Evolutionary conservation across 2,797 vertebrate genomes (phyloP), one percentile per base, ranked within the genome.

Genomic region (Epinephelus malabaricus): DNA sequence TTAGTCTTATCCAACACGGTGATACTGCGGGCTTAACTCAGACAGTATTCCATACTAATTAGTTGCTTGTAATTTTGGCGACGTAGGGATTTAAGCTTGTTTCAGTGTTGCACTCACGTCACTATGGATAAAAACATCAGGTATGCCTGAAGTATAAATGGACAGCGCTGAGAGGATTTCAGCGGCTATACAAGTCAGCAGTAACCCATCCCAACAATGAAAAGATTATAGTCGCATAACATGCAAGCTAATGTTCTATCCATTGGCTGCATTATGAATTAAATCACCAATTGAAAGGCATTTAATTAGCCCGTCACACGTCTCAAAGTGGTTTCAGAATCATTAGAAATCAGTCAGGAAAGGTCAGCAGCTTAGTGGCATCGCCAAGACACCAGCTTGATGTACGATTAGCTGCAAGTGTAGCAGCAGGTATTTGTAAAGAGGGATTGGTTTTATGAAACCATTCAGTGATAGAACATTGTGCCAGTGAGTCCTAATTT

Each of bases 61-160:
- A 84, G 66, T 66, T 65, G 46, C 66, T 72, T 84, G 53, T 81
- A 53, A 76, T 74, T 83, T 68, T 18, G 8, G 19, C 13, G 30
- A 75, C 79, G 51, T 56, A 47, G 67, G 82, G 68, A 78, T 86
- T 78, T 69, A 74, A 67, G 55, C 62, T 76, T 60, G 61, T 80
- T 61, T 55, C 50, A 10, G 2, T 51, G 7, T 60, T 66, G 34
- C 69, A 62, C 60, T 84, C 82, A 34, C 17, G 49, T 83, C 34
- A 27, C 45, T 75, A 76, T 84, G 72, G 56, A 86, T 81, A 75
- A 76, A 60, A 72, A 61, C 49, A 51, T 69, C 43, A 88, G 46
- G 78, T 87, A 60, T 74, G 40, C 60, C 73, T 79, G 0, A 74
- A 60, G 38, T 83, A 34, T 76, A 79, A 88, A 76, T 86, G 49